phyloP scores from a whole-genome alignment of 2,113 vertebrate species.

The Dasypus novemcinctus region DNA sequence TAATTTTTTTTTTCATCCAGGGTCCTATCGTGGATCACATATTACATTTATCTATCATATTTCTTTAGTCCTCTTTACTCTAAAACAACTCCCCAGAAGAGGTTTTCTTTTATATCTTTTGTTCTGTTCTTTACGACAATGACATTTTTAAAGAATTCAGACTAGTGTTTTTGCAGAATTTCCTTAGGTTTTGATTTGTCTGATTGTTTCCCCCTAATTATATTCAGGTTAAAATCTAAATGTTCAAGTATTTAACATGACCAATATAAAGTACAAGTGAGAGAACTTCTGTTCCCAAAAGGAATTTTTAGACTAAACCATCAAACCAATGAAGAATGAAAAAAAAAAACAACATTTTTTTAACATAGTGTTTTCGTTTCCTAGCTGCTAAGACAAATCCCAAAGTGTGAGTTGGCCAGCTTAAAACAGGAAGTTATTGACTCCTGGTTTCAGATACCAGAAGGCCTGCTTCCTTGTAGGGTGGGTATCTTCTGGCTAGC shows the following conservation, averaged over 20 bases:
- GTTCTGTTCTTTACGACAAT: not conserved
- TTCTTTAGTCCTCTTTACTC: not conserved
- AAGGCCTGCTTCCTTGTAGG: too few species aligned
- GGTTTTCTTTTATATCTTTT: not conserved
- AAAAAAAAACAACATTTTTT: too few species aligned
- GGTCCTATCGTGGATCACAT: not conserved
- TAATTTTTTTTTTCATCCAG: not conserved
- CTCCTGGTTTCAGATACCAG: too few species aligned
- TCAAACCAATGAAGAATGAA: constrained; percentile 2
- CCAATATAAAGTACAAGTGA: not conserved
- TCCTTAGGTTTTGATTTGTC: constrained; percentile 28
- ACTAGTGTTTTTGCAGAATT: not conserved
- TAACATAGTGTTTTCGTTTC: too few species aligned
- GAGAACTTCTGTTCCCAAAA: not conserved
- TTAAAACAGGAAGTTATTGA: too few species aligned
- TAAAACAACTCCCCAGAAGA: not conserved
- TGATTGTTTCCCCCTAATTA: not conserved
- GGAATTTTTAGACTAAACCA: constrained; percentile 7
- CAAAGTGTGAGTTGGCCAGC: too few species aligned
- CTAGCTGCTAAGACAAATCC: too few species aligned
- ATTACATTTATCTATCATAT: not conserved
- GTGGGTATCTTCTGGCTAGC: too few species aligned
- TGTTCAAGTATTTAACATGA: not conserved
- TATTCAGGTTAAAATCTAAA: constrained; percentile 13
- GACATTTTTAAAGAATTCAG: not conserved